Percentiles rank a stretch among this genome's conserved stretches.
Conservation (phyloP, 2,888 invertebrate genomes). For the Iphiclides podalirius region DNA sequence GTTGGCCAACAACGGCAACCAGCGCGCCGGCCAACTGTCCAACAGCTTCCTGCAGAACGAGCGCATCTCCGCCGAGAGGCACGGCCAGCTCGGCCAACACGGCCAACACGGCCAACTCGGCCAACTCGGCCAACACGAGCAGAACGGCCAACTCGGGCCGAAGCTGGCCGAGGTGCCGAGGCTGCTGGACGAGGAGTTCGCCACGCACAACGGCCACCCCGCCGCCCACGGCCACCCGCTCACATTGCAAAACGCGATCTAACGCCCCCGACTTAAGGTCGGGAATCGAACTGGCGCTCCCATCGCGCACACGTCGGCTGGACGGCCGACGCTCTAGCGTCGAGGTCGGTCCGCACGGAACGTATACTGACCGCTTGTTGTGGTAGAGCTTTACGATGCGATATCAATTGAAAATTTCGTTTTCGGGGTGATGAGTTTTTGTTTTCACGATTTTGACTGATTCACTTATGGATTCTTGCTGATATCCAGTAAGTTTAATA, state of each 20-base stretch:
- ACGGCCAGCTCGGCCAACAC: conserved; percentile 39
- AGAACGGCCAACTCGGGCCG: conserved; percentile 38
- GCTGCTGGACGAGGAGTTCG: conserved; percentile 57
- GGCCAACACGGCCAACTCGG: conserved; percentile 24
- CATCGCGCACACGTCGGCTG: conserved; percentile 62
- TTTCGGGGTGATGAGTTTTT: conserved; percentile 7
- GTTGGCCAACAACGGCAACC: conserved; percentile 59
- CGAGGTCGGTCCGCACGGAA: too few species aligned
- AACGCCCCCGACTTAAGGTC: conserved; percentile 39
- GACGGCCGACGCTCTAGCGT: too few species aligned
- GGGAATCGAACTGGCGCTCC: conserved; percentile 38
- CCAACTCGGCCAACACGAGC: conserved; percentile 42
- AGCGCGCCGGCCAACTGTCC: conserved; percentile 52
- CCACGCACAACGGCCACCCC: conserved; percentile 70
- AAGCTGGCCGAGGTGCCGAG: conserved; percentile 41
- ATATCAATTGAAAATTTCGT: too few species aligned
- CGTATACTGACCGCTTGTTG: too few species aligned
- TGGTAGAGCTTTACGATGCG: too few species aligned
- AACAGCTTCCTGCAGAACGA: conserved; percentile 47
- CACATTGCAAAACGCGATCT: conserved; percentile 69
- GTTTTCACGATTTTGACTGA: conserved; percentile 1
- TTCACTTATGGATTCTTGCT: too few species aligned
- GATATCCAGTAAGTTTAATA: too few species aligned
- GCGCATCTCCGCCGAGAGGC: conserved; percentile 39
- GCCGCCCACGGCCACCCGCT: conserved; percentile 54